These are phyloP conservation scores for Brenthis daphne DNA, from an alignment of 2,888 invertebrate species.

Conservation along the genomic window DNA sequence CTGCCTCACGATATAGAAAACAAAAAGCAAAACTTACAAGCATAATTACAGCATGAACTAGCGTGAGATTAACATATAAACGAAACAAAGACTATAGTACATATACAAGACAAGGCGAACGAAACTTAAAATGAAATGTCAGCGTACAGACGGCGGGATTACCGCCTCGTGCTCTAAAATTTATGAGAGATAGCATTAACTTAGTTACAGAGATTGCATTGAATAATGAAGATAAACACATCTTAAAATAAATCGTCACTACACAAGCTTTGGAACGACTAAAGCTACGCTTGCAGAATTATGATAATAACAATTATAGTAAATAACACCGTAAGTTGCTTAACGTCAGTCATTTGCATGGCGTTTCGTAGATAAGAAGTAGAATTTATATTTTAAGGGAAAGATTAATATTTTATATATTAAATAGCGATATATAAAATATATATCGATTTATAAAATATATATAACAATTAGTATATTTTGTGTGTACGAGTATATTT, in stretches of 20 bases:
- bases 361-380: too few species aligned
- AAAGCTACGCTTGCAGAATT: neutral
- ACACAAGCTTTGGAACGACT: neutral
- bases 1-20: neutral
- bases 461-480: too few species aligned
- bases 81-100: conserved; percentile 20
- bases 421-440: too few species aligned
- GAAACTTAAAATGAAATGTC: conserved; percentile 34
- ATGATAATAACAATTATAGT: too few species aligned
- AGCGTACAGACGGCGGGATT: conserved; percentile 26
- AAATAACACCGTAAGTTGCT: too few species aligned
- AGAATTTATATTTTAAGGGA: too few species aligned
- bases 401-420: too few species aligned
- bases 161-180: conserved; percentile 26
- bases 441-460: too few species aligned
- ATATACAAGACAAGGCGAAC: conserved; percentile 8
- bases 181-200: conserved; percentile 33
- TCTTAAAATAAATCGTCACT: conserved; percentile 9
- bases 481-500: too few species aligned
- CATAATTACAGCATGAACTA: conserved; percentile 25
- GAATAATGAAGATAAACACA: conserved; percentile 12
- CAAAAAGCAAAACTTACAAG: conserved; percentile 10
- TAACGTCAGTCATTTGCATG: too few species aligned
- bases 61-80: conserved; percentile 29
- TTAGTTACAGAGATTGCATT: conserved; percentile 24